Percentiles rank a stretch among this genome's conserved stretches.
These are phyloP conservation scores for Galemys pyrenaicus DNA, from an alignment of 2,113 vertebrate species.

Conservation along the genomic window DNA sequence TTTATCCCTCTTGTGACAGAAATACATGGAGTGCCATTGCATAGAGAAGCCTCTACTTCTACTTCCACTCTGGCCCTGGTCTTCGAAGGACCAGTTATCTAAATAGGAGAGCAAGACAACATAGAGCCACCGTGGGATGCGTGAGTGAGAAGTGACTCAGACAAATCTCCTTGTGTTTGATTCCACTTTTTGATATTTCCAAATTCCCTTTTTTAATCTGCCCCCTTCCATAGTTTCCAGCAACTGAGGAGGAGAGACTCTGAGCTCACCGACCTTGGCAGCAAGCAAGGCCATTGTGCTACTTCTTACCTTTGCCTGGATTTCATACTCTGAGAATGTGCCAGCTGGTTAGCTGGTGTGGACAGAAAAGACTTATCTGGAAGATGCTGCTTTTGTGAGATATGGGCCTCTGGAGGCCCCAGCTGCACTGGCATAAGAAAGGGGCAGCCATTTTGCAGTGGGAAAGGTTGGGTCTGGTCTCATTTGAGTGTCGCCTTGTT, in stretches of 20 bases:
- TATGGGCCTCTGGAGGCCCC: background rate
- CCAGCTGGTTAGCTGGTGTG: background rate
- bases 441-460: background rate
- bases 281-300: background rate
- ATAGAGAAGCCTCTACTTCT: rapidly evolving
- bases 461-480: background rate
- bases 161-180: background rate
- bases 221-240: background rate
- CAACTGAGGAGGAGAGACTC: background rate
- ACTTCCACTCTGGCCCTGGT: background rate
- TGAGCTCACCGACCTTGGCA: background rate
- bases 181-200: background rate
- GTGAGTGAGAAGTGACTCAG: no score
- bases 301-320: background rate
- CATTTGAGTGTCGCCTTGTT: background rate
- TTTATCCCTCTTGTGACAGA: background rate
- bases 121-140: rapidly evolving
- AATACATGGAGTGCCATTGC: rapidly evolving
- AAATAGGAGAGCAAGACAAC: rapidly evolving
- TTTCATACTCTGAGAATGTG: background rate
- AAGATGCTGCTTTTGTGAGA: background rate
- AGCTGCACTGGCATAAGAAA: background rate
- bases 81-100: background rate
- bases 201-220: background rate
- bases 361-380: background rate